Conservation (phyloP, 2,888 invertebrate genomes). For the Tricholauxania praeusta region DNA sequence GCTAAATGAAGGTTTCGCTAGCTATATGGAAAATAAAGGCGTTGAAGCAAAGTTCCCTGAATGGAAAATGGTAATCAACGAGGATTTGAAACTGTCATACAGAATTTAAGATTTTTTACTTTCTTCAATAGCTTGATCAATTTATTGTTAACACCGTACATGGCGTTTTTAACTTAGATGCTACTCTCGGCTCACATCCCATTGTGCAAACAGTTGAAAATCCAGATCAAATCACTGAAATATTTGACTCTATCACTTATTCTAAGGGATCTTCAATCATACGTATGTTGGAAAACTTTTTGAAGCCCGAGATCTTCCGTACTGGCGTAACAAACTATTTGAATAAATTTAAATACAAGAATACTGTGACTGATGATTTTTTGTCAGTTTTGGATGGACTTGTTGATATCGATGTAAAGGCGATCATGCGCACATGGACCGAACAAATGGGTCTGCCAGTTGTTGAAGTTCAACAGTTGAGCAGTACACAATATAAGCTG, state of each 20-base stretch:
- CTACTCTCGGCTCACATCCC: conserved; percentile 87
- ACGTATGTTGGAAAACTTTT: conserved; percentile 88
- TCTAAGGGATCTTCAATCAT: conserved; percentile 90
- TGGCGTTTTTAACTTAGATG: conserved; percentile 79
- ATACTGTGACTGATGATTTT: conserved; percentile 85
- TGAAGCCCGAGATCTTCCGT: conserved; percentile 77
- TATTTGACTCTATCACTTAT: conserved; percentile 93
- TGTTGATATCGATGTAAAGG: conserved; percentile 68
- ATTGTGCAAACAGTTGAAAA: conserved; percentile 87
- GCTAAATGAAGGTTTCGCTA: conserved; percentile 95
- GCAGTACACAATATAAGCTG: conserved; percentile 72
- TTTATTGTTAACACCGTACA: conserved; percentile 81
- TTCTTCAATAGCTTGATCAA: conserved; percentile 75
- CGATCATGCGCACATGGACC: conserved; percentile 90
- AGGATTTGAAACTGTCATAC: neutral
- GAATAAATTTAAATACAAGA: conserved; percentile 77
- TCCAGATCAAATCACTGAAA: conserved; percentile 91
- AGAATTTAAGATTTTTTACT: conserved; percentile 46
- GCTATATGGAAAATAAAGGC: conserved; percentile 89
- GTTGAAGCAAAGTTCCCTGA: conserved; percentile 77
- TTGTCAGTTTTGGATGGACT: conserved; percentile 73
- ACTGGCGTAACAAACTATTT: conserved; percentile 82
- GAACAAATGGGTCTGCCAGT: conserved; percentile 90
- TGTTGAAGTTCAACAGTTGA: conserved; percentile 72
- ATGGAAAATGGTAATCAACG: conserved; percentile 79